Evolutionary conservation across 2,888 invertebrate species (phyloP).

Genomic region (Cordilura impudica): DNA sequence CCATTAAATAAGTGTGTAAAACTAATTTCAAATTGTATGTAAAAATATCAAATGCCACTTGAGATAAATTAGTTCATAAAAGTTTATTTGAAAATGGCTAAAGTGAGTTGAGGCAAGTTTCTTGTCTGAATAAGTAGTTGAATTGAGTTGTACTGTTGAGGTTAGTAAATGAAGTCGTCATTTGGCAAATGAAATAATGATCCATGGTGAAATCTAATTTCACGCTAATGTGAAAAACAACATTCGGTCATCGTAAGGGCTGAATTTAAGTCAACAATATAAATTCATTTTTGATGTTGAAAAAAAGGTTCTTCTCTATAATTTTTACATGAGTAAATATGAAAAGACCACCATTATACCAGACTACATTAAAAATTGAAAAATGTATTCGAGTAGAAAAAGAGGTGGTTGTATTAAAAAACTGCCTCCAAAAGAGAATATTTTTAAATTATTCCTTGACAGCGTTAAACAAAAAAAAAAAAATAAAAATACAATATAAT

Average conservation of each 20-base stretch:
- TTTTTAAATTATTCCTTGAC: constrained; percentile 41
- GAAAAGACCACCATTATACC: constrained; percentile 42
- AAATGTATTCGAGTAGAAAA: neutral
- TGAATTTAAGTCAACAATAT: neutral
- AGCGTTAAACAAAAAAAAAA: constrained; percentile 10
- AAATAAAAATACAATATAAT: neutral
- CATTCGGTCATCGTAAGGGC: constrained; percentile 42
- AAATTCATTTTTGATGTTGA: constrained; percentile 14
- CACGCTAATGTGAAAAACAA: constrained; percentile 67
- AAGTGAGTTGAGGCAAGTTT: constrained; percentile 35
- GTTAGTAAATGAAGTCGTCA: constrained; percentile 69
- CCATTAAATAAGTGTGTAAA: neutral
- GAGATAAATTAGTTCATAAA: neutral
- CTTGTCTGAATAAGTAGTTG: neutral
- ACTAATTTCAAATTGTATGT: neutral
- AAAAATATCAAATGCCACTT: constrained; percentile 22
- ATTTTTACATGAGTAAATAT: neutral
- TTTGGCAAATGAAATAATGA: constrained; percentile 62
- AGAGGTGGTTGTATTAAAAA: constrained; percentile 36
- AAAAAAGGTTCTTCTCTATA: neutral
- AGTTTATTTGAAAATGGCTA: constrained; percentile 24
- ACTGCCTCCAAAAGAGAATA: constrained; percentile 34
- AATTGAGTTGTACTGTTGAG: neutral
- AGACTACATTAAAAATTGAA: constrained; percentile 13
- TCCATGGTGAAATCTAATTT: constrained; percentile 74